These are phyloP conservation scores for Apamea sordens DNA, from an alignment of 2,888 invertebrate species.

Conservation along the genomic window DNA sequence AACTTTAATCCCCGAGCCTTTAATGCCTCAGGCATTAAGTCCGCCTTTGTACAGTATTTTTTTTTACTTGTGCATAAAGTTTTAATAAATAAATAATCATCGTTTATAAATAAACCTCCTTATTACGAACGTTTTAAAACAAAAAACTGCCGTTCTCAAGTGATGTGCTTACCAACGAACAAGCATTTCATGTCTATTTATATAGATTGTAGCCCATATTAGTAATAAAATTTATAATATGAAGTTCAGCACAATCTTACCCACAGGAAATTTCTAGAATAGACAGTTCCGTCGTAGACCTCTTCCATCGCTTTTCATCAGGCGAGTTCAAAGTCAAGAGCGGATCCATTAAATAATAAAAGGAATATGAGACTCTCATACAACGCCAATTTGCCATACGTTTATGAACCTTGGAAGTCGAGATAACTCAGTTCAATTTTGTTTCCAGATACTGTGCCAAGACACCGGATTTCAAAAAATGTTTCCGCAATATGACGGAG, in stretches of 20 bases:
- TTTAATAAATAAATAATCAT: no score
- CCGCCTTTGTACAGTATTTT: no score
- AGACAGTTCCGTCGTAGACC: background rate
- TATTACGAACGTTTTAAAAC: background rate
- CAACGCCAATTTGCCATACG: background rate
- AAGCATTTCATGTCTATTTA: background rate
- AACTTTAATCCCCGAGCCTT: no score
- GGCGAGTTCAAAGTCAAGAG: slow-evolving; percentile 32
- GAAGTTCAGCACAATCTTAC: background rate
- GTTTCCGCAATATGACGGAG: slow-evolving; percentile 77
- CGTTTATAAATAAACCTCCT: no score
- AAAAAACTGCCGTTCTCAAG: background rate
- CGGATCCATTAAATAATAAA: slow-evolving; percentile 43
- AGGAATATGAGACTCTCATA: slow-evolving; percentile 13
- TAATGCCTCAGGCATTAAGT: no score
- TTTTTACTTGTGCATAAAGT: no score
- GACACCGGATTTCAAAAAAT: slow-evolving; percentile 84
- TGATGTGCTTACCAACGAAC: background rate
- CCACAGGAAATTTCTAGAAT: background rate
- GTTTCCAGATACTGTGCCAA: slow-evolving; percentile 81
- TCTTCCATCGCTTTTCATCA: slow-evolving; percentile 22
- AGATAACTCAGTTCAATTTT: background rate
- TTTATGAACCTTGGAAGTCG: background rate
- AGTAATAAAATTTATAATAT: background rate
- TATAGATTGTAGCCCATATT: background rate